Base-by-base conservation (phyloP, 2,888 invertebrate genomes). In the Autographa pulchrina region DNA sequence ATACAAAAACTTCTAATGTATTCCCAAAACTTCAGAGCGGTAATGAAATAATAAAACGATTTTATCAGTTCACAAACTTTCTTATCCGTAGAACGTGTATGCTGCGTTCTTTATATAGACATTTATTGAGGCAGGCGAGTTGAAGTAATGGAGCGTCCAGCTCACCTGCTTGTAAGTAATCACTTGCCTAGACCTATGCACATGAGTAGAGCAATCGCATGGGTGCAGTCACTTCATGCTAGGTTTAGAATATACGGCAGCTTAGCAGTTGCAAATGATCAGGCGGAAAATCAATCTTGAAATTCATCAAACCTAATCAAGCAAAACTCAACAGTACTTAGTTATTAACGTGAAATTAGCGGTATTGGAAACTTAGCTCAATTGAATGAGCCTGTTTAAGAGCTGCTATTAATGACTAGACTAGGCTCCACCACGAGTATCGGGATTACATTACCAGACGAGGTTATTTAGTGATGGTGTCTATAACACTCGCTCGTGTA, bases 41-140 rank as follows among this genome's bases (percentile, higher is more conserved):
- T 43, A 64, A 69, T 48, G 59, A 68, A 75, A 18, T 58, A 69
- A 65, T 74, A 65, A 67, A 68, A 72, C 16, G 7, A 41, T 68
- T 52, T 20, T 7, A 52, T 65, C 59, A 38, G 58, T 38, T 16
- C 25, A 43, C 48, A 20, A 52, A 73, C 20, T 61, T 14, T 20
- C 60, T 31, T 62, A 63, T 59, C 54, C 54, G 58, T 64, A 31
- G 31, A 16, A 58, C 35, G 48, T 32, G 48, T 54, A 38, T 11
- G 48, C 58, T 62, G 1, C n/a, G 48, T 56, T 20, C 20, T 56
- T 25, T 56, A 25, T 56, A 14, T 56, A 25, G 11, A 56, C 18
- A 54, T 54, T 9, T 56, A 25, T 56, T 56, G 54, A 56, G 25
- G 54, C 54, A 56, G 20, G 4, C 25, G 25, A 25, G 25, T 13